Base-by-base conservation (phyloP, 2,113 vertebrate species). In the Circaetus cinerascens region DNA sequence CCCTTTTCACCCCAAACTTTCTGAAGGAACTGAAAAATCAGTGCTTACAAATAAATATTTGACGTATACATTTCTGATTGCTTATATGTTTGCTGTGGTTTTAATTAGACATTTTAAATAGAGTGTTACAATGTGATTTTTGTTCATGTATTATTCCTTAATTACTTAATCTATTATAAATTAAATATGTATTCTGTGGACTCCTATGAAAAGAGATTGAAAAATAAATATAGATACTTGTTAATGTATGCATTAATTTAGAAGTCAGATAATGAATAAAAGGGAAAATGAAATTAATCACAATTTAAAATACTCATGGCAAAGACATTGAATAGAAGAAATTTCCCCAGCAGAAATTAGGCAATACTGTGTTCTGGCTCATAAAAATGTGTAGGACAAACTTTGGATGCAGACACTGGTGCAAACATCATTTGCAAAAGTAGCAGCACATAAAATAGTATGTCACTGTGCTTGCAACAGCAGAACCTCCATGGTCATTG, bases 191-290 rank as follows among this genome's bases (percentile, higher is more conserved):
- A 48, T 86, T 82, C 46, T 53, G 41, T 84, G 45, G 25, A 38
- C 41, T 87, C 40, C 1, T 71, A 17, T 84, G 81, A 89, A 73
- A 80, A 74, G 26, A 50, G n/a, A 40, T 34, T 62, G 50, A 62
- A 95, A 93, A 64, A 57, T 46, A 87, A 89, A 73, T 57, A 83
- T 14, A 46, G 36, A 40, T 15, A 21, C 20, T 69, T 55, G 12
- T 69, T 69, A 69, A 43, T 27, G 20, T 41, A 15, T 63, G 29
- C 46, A 30, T 75, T 83, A 63, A 94, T 86, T 88, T 69, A 55
- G 36, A 91, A 95, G 79, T 62, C 46, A 93, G 62, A 55, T 75
- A 85, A 90, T 74, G 51, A 77, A 78, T 62, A 72, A 64, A 64
- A 66, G 26, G 9, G 17, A 63, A 86, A 80, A 74, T 7, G n/a